Evolutionary conservation across 2,113 vertebrate species (phyloP).

Genomic region (Vulpes ferrilata): DNA sequence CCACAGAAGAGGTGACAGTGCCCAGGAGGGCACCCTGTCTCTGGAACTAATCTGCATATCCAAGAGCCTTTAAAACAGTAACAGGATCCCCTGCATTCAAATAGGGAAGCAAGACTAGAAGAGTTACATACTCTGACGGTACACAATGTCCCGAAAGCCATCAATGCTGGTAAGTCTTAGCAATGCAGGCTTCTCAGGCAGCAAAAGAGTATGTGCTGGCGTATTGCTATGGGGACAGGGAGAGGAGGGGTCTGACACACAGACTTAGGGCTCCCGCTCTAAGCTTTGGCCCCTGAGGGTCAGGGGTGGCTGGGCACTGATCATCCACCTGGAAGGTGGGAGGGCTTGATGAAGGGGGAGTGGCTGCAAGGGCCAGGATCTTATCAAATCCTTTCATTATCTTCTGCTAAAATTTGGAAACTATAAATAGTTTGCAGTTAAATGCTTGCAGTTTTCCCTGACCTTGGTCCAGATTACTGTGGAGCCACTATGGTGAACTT

Average conservation of each 20-base stretch:
- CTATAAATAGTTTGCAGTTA: background rate
- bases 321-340: background rate
- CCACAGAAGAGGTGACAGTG: background rate
- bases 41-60: background rate
- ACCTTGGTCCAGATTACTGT: background rate
- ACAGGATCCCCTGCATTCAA: background rate
- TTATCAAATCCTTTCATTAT: background rate
- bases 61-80: background rate
- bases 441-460: background rate
- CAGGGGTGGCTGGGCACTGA: background rate
- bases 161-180: background rate
- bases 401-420: background rate
- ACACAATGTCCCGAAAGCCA: background rate
- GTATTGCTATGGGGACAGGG: too few relatives aligned
- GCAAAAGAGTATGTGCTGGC: background rate
- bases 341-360: background rate
- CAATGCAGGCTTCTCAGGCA: background rate
- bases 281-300: background rate
- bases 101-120: background rate
- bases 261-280: background rate
- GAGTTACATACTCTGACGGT: background rate
- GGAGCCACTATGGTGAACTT: background rate
- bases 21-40: background rate
- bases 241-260: background rate
- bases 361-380: background rate